Evolutionary conservation across 1,140 invertebrate genomes (phyloP).

Genomic region (Mizuhopecten yessoensis): DNA sequence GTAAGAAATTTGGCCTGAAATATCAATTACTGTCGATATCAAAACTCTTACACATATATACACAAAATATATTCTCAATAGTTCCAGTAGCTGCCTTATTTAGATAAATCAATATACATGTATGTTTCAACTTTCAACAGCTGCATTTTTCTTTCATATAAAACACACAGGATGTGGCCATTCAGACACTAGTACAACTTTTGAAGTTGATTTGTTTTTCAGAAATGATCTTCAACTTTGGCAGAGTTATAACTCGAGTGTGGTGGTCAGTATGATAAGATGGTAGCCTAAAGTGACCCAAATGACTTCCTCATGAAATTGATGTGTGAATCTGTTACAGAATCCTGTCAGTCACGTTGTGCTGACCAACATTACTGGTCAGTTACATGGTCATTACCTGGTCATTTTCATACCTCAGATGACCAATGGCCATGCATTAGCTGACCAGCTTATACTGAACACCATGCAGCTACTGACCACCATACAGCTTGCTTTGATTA

Average conservation of each 20-base stretch:
- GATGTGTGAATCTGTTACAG: background rate
- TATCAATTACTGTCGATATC: too few relatives aligned
- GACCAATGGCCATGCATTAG: background rate
- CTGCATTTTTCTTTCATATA: too few relatives aligned
- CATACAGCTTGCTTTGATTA: background rate
- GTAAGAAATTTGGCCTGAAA: too few relatives aligned
- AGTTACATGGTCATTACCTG: constrained; percentile 32
- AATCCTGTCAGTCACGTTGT: background rate
- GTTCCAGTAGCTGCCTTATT: constrained; percentile 6
- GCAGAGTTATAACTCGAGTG: too few relatives aligned
- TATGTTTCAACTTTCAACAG: too few relatives aligned
- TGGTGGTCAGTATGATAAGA: too few relatives aligned
- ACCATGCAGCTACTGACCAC: background rate
- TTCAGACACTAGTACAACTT: too few relatives aligned
- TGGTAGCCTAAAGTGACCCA: too few relatives aligned
- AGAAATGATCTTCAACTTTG: too few relatives aligned
- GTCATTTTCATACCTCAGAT: background rate
- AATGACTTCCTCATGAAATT: too few relatives aligned
- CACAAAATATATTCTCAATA: background rate
- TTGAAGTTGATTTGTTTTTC: too few relatives aligned
- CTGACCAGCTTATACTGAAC: background rate
- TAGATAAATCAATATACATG: constrained; percentile 11
- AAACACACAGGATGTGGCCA: too few relatives aligned
- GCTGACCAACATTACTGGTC: background rate
- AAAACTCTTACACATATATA: constrained; percentile 17